These are phyloP conservation scores for Puffinus mauretanicus DNA, from an alignment of 2,113 vertebrate species.

Conservation along the genomic window DNA sequence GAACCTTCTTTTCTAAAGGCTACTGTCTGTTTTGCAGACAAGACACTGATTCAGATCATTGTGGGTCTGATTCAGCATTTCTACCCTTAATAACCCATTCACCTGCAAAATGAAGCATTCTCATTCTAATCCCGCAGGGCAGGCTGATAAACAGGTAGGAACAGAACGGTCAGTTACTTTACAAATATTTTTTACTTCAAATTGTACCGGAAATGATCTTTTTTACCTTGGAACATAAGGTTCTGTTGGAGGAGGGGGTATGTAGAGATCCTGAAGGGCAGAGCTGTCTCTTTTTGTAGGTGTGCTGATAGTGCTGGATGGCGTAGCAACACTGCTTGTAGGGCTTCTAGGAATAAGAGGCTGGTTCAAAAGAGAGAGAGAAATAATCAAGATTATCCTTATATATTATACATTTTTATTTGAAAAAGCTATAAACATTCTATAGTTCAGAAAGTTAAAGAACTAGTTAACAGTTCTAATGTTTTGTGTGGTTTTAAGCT, in stretches of 20 bases:
- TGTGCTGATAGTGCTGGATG: constrained; percentile 95
- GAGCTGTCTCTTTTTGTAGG: constrained; percentile 95
- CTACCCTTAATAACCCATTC: neutral
- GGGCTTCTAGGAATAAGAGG: constrained; percentile 96
- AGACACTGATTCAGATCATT: neutral
- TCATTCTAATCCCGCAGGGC: neutral
- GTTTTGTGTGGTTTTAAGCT: neutral
- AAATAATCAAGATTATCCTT: constrained; percentile 54
- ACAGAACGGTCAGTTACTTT: neutral
- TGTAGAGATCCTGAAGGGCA: constrained; percentile 95
- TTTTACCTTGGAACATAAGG: constrained; percentile 93
- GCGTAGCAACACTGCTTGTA: constrained; percentile 92
- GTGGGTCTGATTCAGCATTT: neutral
- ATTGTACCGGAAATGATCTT: neutral
- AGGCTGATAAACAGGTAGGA: neutral
- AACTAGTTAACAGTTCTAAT: neutral
- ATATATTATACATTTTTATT: neutral
- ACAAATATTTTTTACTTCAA: neutral
- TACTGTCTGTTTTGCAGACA: neutral
- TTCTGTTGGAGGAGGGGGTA: constrained; percentile 93
- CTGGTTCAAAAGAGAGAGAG: constrained; percentile 79
- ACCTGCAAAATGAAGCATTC: neutral
- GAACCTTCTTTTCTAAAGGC: neutral
- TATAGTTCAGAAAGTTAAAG: neutral
- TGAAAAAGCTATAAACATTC: neutral